These are phyloP conservation scores for Loripinus fragilis DNA, from an alignment of 2,888 invertebrate species.

Conservation along the genomic window DNA sequence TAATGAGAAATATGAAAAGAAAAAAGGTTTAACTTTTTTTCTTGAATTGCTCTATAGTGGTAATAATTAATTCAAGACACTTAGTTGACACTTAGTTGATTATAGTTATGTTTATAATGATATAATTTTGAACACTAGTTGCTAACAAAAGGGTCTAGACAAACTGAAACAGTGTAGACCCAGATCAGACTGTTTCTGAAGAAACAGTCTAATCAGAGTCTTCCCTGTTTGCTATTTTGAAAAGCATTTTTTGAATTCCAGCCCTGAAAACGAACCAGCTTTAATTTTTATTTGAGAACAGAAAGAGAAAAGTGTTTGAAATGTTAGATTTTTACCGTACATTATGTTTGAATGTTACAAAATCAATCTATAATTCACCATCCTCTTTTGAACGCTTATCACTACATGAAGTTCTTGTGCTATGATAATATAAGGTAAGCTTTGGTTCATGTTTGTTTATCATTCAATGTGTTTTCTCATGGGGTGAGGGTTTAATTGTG, in stretches of 20 bases:
- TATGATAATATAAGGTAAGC: slow-evolving; percentile 14
- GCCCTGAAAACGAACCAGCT: no score
- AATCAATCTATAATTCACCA: slow-evolving; percentile 33
- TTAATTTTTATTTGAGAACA: no score
- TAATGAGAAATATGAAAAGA: no score
- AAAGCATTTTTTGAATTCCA: no score
- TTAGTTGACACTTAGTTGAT: no score
- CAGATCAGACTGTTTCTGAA: neutral
- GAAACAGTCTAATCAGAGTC: neutral
- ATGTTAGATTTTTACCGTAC: neutral
- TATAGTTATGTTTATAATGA: no score
- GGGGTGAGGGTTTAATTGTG: slow-evolving; percentile 4
- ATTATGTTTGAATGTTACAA: neutral
- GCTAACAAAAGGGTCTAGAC: no score
- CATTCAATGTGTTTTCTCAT: slow-evolving; percentile 9
- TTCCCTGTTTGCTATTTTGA: neutral
- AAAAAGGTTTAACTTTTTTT: no score
- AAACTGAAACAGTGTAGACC: neutral
- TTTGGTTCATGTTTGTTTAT: slow-evolving; percentile 3
- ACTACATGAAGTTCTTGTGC: slow-evolving; percentile 22
- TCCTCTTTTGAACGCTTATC: slow-evolving; percentile 59
- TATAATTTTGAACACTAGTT: no score
- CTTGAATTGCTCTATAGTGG: no score
- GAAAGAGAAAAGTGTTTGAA: no score
- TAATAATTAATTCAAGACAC: no score